Evolutionary conservation across 1,140 invertebrate species (phyloP), one percentile per base, ranked within the genome.

Genomic region (Eriosoma lanigerum): DNA sequence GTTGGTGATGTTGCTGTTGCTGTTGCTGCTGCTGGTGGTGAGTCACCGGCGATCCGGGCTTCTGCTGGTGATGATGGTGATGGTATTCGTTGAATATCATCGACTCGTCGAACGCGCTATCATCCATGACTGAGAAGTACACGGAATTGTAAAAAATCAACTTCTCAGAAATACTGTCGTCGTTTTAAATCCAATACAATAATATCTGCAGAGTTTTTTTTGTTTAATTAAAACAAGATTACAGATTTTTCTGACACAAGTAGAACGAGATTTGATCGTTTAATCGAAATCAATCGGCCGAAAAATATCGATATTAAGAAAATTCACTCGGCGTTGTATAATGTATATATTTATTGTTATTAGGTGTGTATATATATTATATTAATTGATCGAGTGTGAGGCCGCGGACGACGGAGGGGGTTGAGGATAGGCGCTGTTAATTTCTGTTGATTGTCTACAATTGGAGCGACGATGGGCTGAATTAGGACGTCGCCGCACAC

Each of bases 371-470:
- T 3, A 6, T 19, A 6, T n/a, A 19, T 54, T 9, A 19, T 54
- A 54, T 44, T n/a, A n/a, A 66, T 66, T 66, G 62, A 29, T 6
- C 19, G 19, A 54, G 26, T 21, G 15, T 24, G 44, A 46, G 46
- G 46, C 24, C 24, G 70, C 12, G 48, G 24, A n/a, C 29, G 2
- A n/a, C 52, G 56, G 73, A 29, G 73, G 73, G 15, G 73, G 56
- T 60, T 60, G 73, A 2, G 46, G 58, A 9, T 29, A 38, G 62
- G 26, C 46, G 21, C 54, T 4, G 73, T 78, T 78, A 78, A 78
- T 78, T 78, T 78, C 75, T 62, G 75, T 78, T 78, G 75, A 78
- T 78, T 78, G 75, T 78, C 75, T 78, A 78, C 75, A 78, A 78
- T 78, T 78, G 72, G n/a, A 76, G 52, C 72, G 52, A 56, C 38